Evolutionary conservation across 2,888 invertebrate genomes (phyloP), one percentile per base, ranked within the genome.

Genomic region (Napeogenes inachia): DNA sequence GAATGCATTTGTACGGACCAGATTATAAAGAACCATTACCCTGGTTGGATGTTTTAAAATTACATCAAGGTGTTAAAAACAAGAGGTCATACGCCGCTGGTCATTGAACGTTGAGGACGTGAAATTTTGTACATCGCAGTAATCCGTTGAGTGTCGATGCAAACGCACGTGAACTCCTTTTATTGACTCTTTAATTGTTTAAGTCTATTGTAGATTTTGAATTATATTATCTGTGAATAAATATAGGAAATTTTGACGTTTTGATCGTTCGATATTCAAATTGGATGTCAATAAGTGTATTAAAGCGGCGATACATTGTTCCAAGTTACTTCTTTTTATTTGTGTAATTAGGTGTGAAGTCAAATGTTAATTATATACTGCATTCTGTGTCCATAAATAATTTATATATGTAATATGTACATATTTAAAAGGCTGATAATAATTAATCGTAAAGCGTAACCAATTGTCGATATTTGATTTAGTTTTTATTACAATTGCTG

Each of bases 191-290:
- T 6, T 4, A 35, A 35, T 35, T 35, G 6, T 35, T 73, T 73
- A 76, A 79, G 42, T 10, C 42, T 10, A 3, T 42, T 76, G 78
- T 77, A 78, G 74, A 66, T 67, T 54, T 66, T 68, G 10, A 10
- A 42, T 64, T 70, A 54, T 56, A 47, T 64, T 57, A 59, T 66
- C 64, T 64, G 45, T 61, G 32, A 8, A 32, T 63, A 62, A 58
- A 42, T 65, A 67, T 64, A 63, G 38, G 54, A 59, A 46, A 45
- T 38, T 38, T 38, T 38, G 38, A 38, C 38, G 38, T 42, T 42
- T 42, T 12, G 3, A 42, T 10, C 10, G 8, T 42, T 10, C 10
- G 10, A 42, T 42, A 57, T 30, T 35, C 38, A 8, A 13, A 54
- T 54, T 57, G 46, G 54, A 54, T 54, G 54, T 57, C 45, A 42